A percentile compares a stretch with the other conserved stretches of the same genome.
Conservation (phyloP, 2,797 vertebrate genomes). For the Pipistrellus pipistrellus region DNA sequence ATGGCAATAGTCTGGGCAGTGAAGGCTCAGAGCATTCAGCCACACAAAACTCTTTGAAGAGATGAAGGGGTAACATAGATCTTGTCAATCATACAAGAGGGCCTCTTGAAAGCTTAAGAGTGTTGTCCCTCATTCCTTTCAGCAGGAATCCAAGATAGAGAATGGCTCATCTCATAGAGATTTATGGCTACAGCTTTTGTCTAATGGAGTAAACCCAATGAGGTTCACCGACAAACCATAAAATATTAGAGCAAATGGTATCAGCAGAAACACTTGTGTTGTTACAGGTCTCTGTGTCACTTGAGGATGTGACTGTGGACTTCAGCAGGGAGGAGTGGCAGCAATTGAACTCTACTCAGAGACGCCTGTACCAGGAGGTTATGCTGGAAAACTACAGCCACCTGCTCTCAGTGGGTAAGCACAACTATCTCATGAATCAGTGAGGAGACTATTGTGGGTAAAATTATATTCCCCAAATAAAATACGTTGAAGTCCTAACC, state of each 20-base stretch:
- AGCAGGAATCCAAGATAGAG: too few relatives aligned
- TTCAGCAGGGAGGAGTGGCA: conserved; percentile 82
- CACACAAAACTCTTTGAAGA: too few relatives aligned
- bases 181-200: too few relatives aligned
- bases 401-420: conserved; percentile 81
- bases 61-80: too few relatives aligned
- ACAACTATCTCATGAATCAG: not conserved
- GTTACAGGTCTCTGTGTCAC: conserved; percentile 76
- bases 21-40: not conserved
- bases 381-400: conserved; percentile 81
- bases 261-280: conserved; percentile 39
- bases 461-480: not conserved
- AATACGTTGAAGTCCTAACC: not conserved
- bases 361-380: conserved; percentile 77
- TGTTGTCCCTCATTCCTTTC: too few relatives aligned
- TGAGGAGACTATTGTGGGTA: not conserved
- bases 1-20: not conserved
- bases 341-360: conserved; percentile 68
- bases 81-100: too few relatives aligned
- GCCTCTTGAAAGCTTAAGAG: too few relatives aligned
- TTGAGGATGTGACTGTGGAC: conserved; percentile 81
- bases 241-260: too few relatives aligned
- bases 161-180: too few relatives aligned
- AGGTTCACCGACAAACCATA: too few relatives aligned
- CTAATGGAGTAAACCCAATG: too few relatives aligned